Base-by-base conservation (phyloP, 2,888 invertebrate species). In the Anagyrus pseudococci region DNA sequence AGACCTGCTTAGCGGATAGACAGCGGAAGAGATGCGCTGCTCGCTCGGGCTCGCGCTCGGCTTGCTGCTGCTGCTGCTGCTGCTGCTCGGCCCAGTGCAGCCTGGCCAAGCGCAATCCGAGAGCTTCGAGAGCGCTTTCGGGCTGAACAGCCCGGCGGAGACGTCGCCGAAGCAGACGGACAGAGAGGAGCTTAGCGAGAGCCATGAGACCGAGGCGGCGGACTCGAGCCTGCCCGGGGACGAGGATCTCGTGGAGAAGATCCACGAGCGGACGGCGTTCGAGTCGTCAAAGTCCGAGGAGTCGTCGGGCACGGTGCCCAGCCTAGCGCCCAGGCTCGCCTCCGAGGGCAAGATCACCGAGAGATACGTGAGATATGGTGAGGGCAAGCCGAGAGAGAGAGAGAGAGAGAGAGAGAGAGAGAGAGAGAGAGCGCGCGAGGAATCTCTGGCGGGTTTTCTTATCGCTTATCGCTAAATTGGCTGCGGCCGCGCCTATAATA, bases 281-380 rank as follows among this genome's bases (percentile, higher is more conserved):
- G 43, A 10, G 33, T 2, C 33, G 2, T 15, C 29, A 13, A 22
- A 19, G 20, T 0, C 13, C 8, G 29, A 29, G 40, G 37, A 17
- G 10, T n/a, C 20, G 53, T 26, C 19, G 2, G 37, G 2, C 29
- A 43, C 19, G 53, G 17, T 26, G 48, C n/a, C n/a, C n/a, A n/a
- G n/a, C n/a, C n/a, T n/a, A n/a, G 40, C 71, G 43, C 64, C 68
- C 50, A 68, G 69, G 52, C 67, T 54, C 8, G 29, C 54, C 17
- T 59, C 8, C 44, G 23, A 13, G 10, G 70, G 63, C 4, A 67
- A 68, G 49, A 73, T 68, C 66, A 72, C 56, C 63, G 76, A 64
- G 55, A 75, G 73, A 67, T 80, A 80, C 69, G 74, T 79, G 23
- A 73, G 73, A 70, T 80, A 80, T 69, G 79, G 80, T 79, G 73